A percentile compares a stretch with the other conserved stretches of the same genome.
Conservation (phyloP, 2,888 invertebrate species). For the Pogonocherus hispidulus region DNA sequence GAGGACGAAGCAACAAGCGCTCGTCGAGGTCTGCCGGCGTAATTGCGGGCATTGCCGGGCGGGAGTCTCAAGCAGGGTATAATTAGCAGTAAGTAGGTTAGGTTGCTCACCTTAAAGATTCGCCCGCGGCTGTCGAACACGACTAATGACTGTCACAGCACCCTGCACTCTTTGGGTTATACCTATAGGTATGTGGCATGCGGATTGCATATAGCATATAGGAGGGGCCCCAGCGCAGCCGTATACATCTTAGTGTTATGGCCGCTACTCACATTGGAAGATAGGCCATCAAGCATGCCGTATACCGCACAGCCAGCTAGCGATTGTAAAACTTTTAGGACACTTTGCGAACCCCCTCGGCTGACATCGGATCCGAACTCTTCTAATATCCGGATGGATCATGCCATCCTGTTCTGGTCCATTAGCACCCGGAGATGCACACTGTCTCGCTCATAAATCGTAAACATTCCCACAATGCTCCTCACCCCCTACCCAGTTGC, state of each 20-base stretch:
- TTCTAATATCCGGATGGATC: constrained; percentile 67
- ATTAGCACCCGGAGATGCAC: constrained; percentile 56
- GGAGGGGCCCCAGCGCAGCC: constrained; percentile 73
- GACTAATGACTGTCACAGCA: constrained; percentile 69
- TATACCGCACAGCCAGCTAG: constrained; percentile 69
- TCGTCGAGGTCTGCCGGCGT: constrained; percentile 52
- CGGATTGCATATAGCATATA: constrained; percentile 70
- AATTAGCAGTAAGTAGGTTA: constrained; percentile 65
- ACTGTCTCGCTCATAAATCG: constrained; percentile 63
- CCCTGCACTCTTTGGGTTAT: constrained; percentile 67
- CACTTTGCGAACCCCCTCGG: constrained; percentile 72
- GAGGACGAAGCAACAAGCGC: constrained; percentile 60
- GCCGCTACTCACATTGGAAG: constrained; percentile 78
- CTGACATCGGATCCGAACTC: constrained; percentile 63
- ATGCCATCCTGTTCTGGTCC: constrained; percentile 57
- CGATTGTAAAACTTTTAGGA: constrained; percentile 77
- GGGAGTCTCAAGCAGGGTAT: constrained; percentile 57
- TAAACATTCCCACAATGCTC: constrained; percentile 59
- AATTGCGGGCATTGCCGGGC: constrained; percentile 55
- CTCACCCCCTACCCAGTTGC: constrained; percentile 45
- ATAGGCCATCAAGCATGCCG: constrained; percentile 77
- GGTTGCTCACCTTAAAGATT: constrained; percentile 65
- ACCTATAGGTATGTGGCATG: constrained; percentile 69
- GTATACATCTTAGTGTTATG: constrained; percentile 76
- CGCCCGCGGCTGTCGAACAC: constrained; percentile 68